phyloP scores from a whole-genome alignment of 2,888 invertebrate genomes.

The Orchesella flavescens region DNA sequence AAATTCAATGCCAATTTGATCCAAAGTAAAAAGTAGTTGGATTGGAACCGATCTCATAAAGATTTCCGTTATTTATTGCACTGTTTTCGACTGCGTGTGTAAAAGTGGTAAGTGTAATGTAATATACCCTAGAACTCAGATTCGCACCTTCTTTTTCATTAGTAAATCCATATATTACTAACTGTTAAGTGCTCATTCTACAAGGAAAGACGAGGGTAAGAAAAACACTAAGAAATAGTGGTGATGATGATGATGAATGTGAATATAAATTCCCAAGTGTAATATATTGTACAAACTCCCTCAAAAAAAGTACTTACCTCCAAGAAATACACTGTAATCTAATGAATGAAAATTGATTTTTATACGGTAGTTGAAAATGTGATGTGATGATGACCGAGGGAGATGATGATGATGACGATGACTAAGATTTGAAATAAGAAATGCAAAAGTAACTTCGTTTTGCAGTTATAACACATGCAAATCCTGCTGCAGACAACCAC shows the following conservation, averaged over 20 bases:
- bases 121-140: neutral
- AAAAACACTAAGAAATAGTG: neutral
- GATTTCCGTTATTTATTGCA: constrained; percentile 40
- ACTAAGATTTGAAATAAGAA: neutral
- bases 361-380: constrained; percentile 6
- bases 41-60: constrained; percentile 60
- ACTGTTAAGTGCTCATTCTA: neutral
- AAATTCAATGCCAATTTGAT: too few species aligned
- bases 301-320: constrained; percentile 20
- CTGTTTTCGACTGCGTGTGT: neutral
- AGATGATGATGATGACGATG: constrained; percentile 13
- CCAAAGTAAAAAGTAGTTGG: constrained; percentile 28
- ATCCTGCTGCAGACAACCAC: neutral
- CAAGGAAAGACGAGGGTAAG: neutral
- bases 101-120: too few species aligned
- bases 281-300: neutral
- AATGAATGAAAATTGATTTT: constrained; percentile 16
- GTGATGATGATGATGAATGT: too few species aligned
- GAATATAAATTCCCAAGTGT: too few species aligned
- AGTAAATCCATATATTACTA: constrained; percentile 3
- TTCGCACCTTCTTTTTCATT: constrained; percentile 44
- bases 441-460: constrained; percentile 10
- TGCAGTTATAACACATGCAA: constrained; percentile 17
- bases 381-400: neutral
- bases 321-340: too few species aligned